Evolutionary conservation across 2,888 invertebrate genomes (phyloP), one percentile per base, ranked within the genome.

Genomic region (Cryptocephalus primarius): DNA sequence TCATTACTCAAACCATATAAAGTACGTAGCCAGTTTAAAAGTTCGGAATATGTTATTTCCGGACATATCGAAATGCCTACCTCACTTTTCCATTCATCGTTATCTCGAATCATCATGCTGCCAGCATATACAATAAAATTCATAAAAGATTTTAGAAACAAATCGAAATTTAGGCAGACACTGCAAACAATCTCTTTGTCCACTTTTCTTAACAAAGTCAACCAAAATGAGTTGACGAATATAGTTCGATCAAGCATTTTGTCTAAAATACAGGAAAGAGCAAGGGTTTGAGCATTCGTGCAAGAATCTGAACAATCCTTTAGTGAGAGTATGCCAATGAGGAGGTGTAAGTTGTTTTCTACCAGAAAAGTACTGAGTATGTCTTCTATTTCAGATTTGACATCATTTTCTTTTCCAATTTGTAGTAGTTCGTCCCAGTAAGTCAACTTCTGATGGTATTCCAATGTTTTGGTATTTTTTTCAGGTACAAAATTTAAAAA

Each of bases 31-130:
- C 75, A 58, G 33, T 58, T 56, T 2, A 70, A 59, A 46, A 82
- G 63, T 58, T 78, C 72, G 1, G 69, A 64, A 60, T 75, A 77
- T 48, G 70, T 68, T 32, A 82, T 64, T 52, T 75, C 73, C 44
- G 66, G 64, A 55, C 64, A 70, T 48, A 65, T 52, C 32, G 60
- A 63, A 41, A 57, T 53, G 44, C 48, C 51, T 9, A 55, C 52
- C 52, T 71, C 60, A 39, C 60, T 60, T 9, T 59, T 53, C 75
- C 75, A 75, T 10, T 54, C 53, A 43, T 52, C 48, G n/a, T 62
- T 56, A 22, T 62, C 53, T 43, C 57, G 58, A 45, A 56, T 61
- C 72, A 76, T 73, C 60, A 67, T 71, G 34, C 70, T 65, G 14
- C 72, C 72, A 46, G 72, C 63, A 53, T 71, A 72, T 49, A 72